Base-by-base conservation (phyloP, 2,797 vertebrate species). In the Cryptoblepharus egeriae region DNA sequence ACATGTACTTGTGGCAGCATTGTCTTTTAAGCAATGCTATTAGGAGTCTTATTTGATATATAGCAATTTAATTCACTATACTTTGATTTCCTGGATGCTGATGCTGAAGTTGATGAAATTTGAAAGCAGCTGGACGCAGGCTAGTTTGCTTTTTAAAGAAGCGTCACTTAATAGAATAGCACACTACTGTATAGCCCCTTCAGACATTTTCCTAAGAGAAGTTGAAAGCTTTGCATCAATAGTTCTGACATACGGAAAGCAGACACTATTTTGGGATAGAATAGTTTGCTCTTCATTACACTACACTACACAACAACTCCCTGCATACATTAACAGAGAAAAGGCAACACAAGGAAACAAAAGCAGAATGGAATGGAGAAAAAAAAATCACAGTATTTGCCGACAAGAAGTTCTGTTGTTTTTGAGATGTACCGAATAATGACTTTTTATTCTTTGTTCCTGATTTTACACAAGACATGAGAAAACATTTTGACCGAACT, bases 121-220 rank as follows among this genome's bases (percentile, higher is more conserved):
- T 1, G 79, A 83, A 86, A 92, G 92, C 89, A 92, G 57, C 72
- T 18, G 81, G 81, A 91, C 72, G 81, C 90, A 92, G 81, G 85
- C 91, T 88, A 70, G n/a, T n/a, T 1, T 57, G 63, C 77, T 87
- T 70, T 37, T 79, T 81, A 80, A 91, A 89, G 82, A 88, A 92
- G 89, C 82, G 86, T 75, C 83, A 74, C 77, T 86, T 49, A 85
- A 80, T n/a, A n/a, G 58, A 88, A 13, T 70, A 60, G 28, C 61
- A 80, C 65, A 75, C 6, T 5, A 71, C 26, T 55, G 35, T 0
- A 86, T n/a, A 75, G 20, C 18, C 60, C 24, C 64, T 15, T 24
- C 28, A 58, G 1, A 28, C n/a, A n/a, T n/a, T 20, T 32, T 12
- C n/a, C 69, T 12, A 58, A 35, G 79, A 85, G 24, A 82, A 80